Evolutionary conservation across 2,888 invertebrate genomes (phyloP).

Genomic region (Lasioglossum pauxillum): DNA sequence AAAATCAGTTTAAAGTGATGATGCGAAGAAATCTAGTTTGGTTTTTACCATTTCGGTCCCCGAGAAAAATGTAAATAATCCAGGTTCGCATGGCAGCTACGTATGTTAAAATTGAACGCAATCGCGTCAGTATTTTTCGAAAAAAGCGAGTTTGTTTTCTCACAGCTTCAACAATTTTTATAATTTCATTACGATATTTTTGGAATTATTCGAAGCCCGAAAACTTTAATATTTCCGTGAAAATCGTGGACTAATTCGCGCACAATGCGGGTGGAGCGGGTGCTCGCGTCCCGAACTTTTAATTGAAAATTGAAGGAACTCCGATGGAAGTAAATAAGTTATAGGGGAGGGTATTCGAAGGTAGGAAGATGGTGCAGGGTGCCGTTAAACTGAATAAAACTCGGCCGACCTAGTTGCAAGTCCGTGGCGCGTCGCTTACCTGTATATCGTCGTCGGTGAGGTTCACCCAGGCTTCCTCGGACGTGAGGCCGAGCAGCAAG

Average conservation of each 20-base stretch:
- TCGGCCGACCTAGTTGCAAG: background rate
- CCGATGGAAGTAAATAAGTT: slow-evolving; percentile 19
- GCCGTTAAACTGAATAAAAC: slow-evolving; percentile 18
- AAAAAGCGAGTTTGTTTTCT: background rate
- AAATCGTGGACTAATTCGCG: background rate
- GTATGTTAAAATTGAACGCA: background rate
- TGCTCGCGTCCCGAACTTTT: background rate
- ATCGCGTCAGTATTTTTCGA: background rate
- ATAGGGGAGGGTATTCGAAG: slow-evolving; percentile 11
- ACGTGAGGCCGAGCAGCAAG: slow-evolving; percentile 93
- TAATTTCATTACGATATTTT: background rate
- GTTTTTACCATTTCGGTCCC: background rate
- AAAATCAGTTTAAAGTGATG: background rate
- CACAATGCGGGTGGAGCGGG: background rate
- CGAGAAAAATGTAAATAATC: background rate
- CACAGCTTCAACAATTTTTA: background rate
- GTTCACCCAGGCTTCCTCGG: slow-evolving; percentile 87
- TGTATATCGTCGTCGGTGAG: slow-evolving; percentile 83
- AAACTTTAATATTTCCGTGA: background rate
- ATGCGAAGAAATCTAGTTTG: background rate
- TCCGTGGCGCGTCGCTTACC: slow-evolving; percentile 68
- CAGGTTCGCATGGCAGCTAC: too few species aligned
- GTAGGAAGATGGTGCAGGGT: background rate
- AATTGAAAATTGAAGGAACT: background rate
- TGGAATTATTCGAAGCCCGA: background rate